These are phyloP conservation scores for Phrynocephalus forsythii DNA, from an alignment of 2,797 vertebrate species.

Conservation along the genomic window DNA sequence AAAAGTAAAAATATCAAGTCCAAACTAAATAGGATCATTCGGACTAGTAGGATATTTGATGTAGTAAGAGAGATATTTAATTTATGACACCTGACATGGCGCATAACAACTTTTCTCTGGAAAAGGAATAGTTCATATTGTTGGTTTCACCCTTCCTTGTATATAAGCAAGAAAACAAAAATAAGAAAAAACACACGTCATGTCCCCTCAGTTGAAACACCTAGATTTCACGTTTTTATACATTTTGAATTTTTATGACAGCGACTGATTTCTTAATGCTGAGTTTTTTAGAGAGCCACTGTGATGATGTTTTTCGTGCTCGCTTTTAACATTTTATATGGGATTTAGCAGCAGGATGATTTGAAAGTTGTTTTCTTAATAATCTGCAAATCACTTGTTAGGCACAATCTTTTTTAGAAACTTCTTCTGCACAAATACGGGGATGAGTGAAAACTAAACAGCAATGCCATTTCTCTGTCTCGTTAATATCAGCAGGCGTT, in stretches of 20 bases:
- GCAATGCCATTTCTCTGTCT: not conserved
- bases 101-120: not conserved
- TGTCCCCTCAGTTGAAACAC: conserved; percentile 50
- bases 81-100: conserved; percentile 26
- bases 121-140: conserved; percentile 5
- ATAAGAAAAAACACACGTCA: conserved; percentile 6
- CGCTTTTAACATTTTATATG: conserved; percentile 55
- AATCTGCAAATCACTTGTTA: conserved; percentile 51
- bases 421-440: not conserved
- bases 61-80: conserved; percentile 34
- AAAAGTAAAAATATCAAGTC: conserved; percentile 1
- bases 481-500: not conserved
- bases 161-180: not conserved
- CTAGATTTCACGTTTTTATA: conserved; percentile 64
- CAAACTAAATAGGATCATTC: conserved; percentile 39
- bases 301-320: conserved; percentile 56
- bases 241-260: conserved; percentile 62
- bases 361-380: conserved; percentile 50
- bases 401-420: not conserved
- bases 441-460: not conserved
- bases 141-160: conserved; percentile 38
- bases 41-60: conserved; percentile 32
- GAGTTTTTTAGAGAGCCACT: conserved; percentile 41
- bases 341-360: conserved; percentile 38
- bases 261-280: conserved; percentile 56